phyloP scores from a whole-genome alignment of 2,888 invertebrate genomes.

The Campopleginae sp. region DNA sequence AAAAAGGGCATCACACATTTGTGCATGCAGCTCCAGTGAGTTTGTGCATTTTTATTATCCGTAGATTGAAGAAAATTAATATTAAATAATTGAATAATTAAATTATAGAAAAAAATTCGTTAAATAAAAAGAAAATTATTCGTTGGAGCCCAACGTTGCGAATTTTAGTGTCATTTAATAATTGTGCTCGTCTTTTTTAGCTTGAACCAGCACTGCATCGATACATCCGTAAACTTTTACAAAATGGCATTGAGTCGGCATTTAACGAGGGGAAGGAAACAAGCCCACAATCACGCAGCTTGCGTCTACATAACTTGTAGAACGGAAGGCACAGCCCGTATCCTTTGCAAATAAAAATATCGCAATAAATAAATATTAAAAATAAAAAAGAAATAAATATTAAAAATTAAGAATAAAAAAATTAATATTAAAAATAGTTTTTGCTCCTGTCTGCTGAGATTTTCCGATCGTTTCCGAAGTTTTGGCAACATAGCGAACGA shows the following conservation, averaged over 20 bases:
- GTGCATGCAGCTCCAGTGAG: slow-evolving; percentile 91
- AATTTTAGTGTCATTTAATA: neutral
- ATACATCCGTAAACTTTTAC: slow-evolving; percentile 97
- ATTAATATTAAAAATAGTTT: too few relatives aligned
- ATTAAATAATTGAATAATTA: too few relatives aligned
- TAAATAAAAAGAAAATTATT: too few relatives aligned
- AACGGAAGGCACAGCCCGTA: slow-evolving; percentile 97
- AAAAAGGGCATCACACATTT: slow-evolving; percentile 93
- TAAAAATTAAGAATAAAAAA: too few relatives aligned
- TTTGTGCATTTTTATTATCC: slow-evolving; percentile 20
- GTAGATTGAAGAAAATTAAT: too few relatives aligned
- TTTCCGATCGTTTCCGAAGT: neutral
- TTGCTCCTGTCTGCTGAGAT: neutral
- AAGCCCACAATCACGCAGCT: slow-evolving; percentile 96
- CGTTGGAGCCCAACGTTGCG: neutral
- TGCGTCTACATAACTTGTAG: slow-evolving; percentile 99
- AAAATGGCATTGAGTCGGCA: slow-evolving; percentile 94
- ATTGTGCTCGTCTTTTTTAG: slow-evolving; percentile 76
- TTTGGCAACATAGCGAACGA: too few relatives aligned
- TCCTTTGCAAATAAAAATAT: slow-evolving; percentile 85
- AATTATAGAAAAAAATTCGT: too few relatives aligned
- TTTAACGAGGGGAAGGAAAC: slow-evolving; percentile 95
- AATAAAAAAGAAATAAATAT: too few relatives aligned
- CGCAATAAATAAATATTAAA: too few relatives aligned
- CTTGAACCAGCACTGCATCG: slow-evolving; percentile 95